These are phyloP conservation scores for Spea multiplicata DNA, from an alignment of 2,113 vertebrate species.

Conservation along the genomic window DNA sequence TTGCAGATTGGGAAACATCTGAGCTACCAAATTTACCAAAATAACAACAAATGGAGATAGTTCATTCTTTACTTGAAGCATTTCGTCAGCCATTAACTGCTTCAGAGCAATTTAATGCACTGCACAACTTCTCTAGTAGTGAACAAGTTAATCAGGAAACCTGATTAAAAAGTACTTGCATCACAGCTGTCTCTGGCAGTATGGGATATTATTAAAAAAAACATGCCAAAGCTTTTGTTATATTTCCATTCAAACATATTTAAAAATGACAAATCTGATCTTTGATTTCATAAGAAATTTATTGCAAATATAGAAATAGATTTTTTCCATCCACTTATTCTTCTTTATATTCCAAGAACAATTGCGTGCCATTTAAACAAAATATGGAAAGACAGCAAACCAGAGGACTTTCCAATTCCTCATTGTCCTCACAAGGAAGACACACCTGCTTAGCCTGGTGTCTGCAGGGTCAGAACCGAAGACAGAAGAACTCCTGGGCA, in stretches of 20 bases:
- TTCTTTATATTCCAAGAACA: slow-evolving; percentile 61
- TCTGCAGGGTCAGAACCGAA: slow-evolving; percentile 58
- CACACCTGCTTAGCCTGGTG: slow-evolving; percentile 51
- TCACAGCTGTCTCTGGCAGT: too few species aligned
- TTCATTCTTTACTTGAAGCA: too few species aligned
- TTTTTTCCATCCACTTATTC: slow-evolving; percentile 70
- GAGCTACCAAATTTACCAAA: too few species aligned
- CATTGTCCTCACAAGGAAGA: slow-evolving; percentile 28
- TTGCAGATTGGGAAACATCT: too few species aligned
- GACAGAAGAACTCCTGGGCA: neutral
- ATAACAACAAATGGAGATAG: too few species aligned
- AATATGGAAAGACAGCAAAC: slow-evolving; percentile 52
- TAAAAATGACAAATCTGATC: slow-evolving; percentile 4
- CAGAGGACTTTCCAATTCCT: slow-evolving; percentile 47
- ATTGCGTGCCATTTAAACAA: slow-evolving; percentile 73
- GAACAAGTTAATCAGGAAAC: too few species aligned
- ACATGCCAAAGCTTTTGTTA: too few species aligned
- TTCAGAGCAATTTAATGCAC: too few species aligned
- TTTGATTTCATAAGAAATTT: slow-evolving; percentile 78
- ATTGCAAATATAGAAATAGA: slow-evolving; percentile 86
- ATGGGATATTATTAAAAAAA: too few species aligned
- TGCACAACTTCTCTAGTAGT: too few species aligned
- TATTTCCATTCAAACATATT: neutral
- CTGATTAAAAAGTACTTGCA: too few species aligned
- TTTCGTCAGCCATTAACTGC: too few species aligned